Conservation (phyloP, 2,888 invertebrate genomes). For the Alloscopus bannaensis region DNA sequence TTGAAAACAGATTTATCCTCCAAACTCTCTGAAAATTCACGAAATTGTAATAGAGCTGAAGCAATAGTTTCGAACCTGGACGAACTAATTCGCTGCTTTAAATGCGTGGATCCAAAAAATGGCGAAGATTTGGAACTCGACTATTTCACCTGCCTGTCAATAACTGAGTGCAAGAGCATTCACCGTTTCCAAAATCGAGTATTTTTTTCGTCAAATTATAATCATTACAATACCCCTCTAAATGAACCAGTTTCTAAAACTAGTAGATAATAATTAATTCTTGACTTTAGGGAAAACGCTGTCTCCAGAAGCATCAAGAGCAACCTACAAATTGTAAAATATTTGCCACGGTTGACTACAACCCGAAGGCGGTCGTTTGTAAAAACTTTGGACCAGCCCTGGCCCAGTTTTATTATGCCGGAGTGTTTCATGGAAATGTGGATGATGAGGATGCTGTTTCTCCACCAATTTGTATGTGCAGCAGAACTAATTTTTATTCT, state of each 20-base stretch:
- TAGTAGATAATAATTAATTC: too few species aligned
- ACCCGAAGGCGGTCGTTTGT: constrained; percentile 39
- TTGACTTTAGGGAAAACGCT: not conserved
- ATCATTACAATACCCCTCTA: too few species aligned
- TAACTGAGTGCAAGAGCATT: constrained; percentile 22
- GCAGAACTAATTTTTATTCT: not conserved
- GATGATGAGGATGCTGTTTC: not conserved
- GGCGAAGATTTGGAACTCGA: constrained; percentile 43
- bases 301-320: constrained; percentile 22
- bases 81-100: constrained; percentile 36
- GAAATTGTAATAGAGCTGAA: not conserved
- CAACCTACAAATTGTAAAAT: constrained; percentile 5
- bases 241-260: too few species aligned
- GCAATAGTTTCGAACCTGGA: not conserved
- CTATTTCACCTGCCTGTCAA: constrained; percentile 16
- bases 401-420: constrained; percentile 42
- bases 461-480: constrained; percentile 43
- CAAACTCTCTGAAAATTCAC: not conserved
- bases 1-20: constrained; percentile 1
- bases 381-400: constrained; percentile 53
- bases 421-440: constrained; percentile 8
- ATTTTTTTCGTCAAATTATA: not conserved
- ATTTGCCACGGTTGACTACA: not conserved
- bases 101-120: constrained; percentile 22
- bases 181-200: constrained; percentile 23